Evolutionary conservation across 2,113 vertebrate species (phyloP).

Genomic region (Hemichromis elongatus): DNA sequence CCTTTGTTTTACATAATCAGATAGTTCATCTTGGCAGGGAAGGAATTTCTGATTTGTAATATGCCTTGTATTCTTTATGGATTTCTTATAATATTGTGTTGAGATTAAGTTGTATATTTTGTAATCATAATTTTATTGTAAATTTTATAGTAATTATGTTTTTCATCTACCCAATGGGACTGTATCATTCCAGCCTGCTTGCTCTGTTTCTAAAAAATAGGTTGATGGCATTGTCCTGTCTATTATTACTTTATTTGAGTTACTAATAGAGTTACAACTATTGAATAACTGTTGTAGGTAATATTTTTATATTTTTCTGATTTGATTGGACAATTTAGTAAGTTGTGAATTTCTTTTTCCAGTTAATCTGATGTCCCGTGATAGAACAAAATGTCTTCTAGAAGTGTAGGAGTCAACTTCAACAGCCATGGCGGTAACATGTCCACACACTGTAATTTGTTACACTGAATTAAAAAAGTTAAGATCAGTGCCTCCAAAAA

Average conservation of each 20-base stretch:
- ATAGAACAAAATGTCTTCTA: neutral
- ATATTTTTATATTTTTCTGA: neutral
- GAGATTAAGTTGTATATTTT: fast-evolving
- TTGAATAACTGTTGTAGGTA: neutral
- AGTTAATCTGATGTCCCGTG: neutral
- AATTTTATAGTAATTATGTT: fast-evolving
- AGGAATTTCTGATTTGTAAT: neutral
- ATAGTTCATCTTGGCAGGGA: neutral
- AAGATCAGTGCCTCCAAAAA: neutral
- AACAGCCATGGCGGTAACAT: neutral
- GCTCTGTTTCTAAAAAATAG: neutral
- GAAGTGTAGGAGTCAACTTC: neutral
- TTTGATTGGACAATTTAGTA: neutral
- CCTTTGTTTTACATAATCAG: neutral
- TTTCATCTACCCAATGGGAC: fast-evolving
- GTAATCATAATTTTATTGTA: neutral
- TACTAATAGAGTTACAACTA: neutral
- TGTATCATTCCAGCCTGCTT: fast-evolving
- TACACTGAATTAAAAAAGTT: neutral
- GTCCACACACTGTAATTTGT: neutral
- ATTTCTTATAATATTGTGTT: neutral
- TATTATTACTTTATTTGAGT: neutral
- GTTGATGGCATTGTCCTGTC: neutral
- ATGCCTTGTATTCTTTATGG: too few species aligned
- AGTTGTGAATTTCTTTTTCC: neutral